Evolutionary conservation across 2,797 vertebrate species (phyloP).

Genomic region (Gouania willdenowi): DNA sequence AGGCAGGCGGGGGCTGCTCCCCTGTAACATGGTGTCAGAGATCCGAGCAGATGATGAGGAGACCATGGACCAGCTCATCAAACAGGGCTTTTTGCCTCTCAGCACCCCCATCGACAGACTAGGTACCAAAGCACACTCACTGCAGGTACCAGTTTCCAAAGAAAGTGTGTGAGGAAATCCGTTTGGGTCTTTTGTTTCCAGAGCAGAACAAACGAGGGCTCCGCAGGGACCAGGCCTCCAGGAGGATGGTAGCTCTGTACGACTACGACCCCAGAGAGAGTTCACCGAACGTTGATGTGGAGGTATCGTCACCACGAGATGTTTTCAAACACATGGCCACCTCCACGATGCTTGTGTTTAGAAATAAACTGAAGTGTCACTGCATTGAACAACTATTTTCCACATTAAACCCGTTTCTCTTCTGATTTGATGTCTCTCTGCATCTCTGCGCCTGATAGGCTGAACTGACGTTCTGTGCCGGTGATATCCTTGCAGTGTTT

Average conservation of each 20-base stretch:
- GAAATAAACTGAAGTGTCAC: too few relatives aligned
- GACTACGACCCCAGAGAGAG: slow-evolving; percentile 96
- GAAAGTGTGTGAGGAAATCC: not conserved
- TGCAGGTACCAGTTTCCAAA: not conserved
- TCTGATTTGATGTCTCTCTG: slow-evolving; percentile 2
- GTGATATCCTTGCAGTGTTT: slow-evolving; percentile 92
- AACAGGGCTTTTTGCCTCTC: slow-evolving; percentile 92
- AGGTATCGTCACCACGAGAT: slow-evolving; percentile 81
- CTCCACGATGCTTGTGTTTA: too few relatives aligned
- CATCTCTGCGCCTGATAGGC: slow-evolving; percentile 71
- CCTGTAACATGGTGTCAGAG: slow-evolving; percentile 98
- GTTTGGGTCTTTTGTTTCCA: slow-evolving; percentile 40
- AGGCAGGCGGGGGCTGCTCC: slow-evolving; percentile 86
- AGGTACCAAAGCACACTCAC: slow-evolving; percentile 70
- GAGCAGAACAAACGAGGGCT: slow-evolving; percentile 81
- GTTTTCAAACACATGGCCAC: too few relatives aligned
- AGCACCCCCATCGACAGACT: slow-evolving; percentile 92
- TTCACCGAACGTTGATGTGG: slow-evolving; percentile 94
- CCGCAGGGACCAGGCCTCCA: slow-evolving; percentile 75
- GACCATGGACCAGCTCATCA: slow-evolving; percentile 91
- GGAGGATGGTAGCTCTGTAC: slow-evolving; percentile 95
- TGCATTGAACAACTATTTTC: too few relatives aligned
- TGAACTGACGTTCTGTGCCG: slow-evolving; percentile 93
- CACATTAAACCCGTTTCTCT: too few relatives aligned
- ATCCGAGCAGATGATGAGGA: slow-evolving; percentile 92